A percentile compares a stretch with the other conserved stretches of the same genome.
phyloP scores from a whole-genome alignment of 1,140 invertebrate species.

The Sinonovacula constricta region DNA sequence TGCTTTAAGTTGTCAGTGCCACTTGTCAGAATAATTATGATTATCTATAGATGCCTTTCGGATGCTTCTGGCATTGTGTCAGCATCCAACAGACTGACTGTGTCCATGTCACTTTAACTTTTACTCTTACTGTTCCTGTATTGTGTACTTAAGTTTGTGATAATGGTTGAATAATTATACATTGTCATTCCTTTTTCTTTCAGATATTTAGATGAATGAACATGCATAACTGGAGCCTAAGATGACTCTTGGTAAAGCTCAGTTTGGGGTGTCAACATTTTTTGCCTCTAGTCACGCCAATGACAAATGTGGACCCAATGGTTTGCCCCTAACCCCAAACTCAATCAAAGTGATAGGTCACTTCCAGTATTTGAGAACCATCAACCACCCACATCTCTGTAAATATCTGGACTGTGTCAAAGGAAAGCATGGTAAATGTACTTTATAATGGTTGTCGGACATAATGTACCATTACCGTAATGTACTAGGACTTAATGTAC shows the following conservation, averaged over 20 bases:
- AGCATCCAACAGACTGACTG: too few relatives aligned
- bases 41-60: too few relatives aligned
- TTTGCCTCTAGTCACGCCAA: slow-evolving; percentile 93
- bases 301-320: slow-evolving; percentile 96
- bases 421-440: slow-evolving; percentile 92
- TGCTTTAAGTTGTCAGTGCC: too few relatives aligned
- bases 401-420: slow-evolving; percentile 94
- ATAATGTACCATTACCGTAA: too few relatives aligned
- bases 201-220: not conserved
- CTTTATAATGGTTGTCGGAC: slow-evolving; percentile 44
- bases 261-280: slow-evolving; percentile 91
- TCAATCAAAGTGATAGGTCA: slow-evolving; percentile 95
- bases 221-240: not conserved
- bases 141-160: too few relatives aligned
- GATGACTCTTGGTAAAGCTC: slow-evolving; percentile 75
- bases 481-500: too few relatives aligned
- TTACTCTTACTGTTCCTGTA: too few relatives aligned
- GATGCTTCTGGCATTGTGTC: too few relatives aligned
- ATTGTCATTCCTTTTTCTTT: too few relatives aligned
- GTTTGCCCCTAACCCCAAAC: slow-evolving; percentile 95
- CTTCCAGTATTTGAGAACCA: slow-evolving; percentile 89
- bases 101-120: too few relatives aligned
- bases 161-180: too few relatives aligned
- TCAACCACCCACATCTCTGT: slow-evolving; percentile 90
- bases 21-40: too few relatives aligned